Conservation (phyloP, 30 jellyfish, hydroid and myxozoan species). For the Aurelia coerulea region DNA sequence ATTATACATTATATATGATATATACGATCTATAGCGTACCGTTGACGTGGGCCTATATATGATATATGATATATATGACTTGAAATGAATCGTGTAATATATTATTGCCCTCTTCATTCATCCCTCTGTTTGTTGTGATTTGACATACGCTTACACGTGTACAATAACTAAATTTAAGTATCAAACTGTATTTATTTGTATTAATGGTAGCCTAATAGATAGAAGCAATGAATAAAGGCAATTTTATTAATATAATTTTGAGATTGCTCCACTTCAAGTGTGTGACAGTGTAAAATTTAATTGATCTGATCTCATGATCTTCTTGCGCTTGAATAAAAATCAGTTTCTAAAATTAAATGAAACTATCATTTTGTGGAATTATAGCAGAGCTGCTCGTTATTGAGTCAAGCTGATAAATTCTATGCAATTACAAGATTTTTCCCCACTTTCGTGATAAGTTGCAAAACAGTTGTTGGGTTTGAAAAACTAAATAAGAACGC, state of each 20-base stretch:
- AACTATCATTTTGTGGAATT: slow-evolving; percentile 38
- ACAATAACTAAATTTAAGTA: too few species aligned
- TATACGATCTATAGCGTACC: too few species aligned
- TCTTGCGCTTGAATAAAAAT: slow-evolving; percentile 3
- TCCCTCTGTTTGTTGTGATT: too few species aligned
- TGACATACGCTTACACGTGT: too few species aligned
- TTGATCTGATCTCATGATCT: slow-evolving; percentile 31
- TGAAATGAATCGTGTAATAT: too few species aligned
- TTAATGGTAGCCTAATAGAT: neutral
- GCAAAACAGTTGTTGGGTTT: slow-evolving; percentile 58
- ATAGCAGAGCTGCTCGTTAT: slow-evolving; percentile 28
- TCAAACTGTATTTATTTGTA: too few species aligned
- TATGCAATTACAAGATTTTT: slow-evolving; percentile 54
- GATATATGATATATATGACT: too few species aligned
- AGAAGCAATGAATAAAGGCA: slow-evolving; percentile 43
- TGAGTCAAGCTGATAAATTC: slow-evolving; percentile 44
- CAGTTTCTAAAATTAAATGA: slow-evolving; percentile 57
- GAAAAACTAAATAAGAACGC: slow-evolving; percentile 63
- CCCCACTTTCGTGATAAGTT: slow-evolving; percentile 66
- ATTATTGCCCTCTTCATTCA: too few species aligned
- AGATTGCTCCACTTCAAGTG: slow-evolving; percentile 3
- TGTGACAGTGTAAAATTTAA: slow-evolving; percentile 7
- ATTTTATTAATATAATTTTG: slow-evolving; percentile 26
- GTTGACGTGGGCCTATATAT: too few species aligned
- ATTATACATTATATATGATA: too few species aligned